Percentiles rank a stretch among this genome's conserved stretches.
These are phyloP conservation scores for Tetragonisca angustula DNA, from an alignment of 2,888 invertebrate genomes.

Conservation along the genomic window DNA sequence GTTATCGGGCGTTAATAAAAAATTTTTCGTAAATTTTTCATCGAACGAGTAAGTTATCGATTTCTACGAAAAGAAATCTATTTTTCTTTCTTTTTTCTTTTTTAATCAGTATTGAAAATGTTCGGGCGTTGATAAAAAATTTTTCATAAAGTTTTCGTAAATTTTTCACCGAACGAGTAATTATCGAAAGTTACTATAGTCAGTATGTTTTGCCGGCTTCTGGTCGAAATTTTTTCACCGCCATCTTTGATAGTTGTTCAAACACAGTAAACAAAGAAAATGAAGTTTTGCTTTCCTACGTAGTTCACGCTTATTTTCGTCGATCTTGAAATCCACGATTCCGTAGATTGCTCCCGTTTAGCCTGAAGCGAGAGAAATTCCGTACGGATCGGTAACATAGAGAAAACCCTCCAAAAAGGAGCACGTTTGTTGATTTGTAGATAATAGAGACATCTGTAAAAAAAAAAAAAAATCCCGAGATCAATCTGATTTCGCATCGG, in stretches of 20 bases:
- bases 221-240: neutral
- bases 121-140: neutral
- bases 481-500: neutral
- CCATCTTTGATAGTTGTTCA: neutral
- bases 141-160: neutral
- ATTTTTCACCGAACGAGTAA: neutral
- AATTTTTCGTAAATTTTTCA: neutral
- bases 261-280: neutral
- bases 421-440: neutral
- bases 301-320: conserved; percentile 26
- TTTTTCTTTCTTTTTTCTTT: neutral
- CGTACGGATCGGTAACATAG: neutral
- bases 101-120: neutral
- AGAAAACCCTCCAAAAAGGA: conserved; percentile 13
- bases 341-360: conserved; percentile 43
- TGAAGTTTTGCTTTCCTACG: neutral
- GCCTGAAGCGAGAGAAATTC: conserved; percentile 33
- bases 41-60: no score
- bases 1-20: no score
- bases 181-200: neutral
- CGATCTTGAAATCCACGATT: conserved; percentile 50
- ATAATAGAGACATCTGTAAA: neutral
- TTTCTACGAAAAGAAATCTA: neutral
- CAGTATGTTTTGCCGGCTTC: neutral
- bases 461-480: conserved; percentile 18